Conservation (phyloP, 2,797 vertebrate species). For the Momotus momota region DNA sequence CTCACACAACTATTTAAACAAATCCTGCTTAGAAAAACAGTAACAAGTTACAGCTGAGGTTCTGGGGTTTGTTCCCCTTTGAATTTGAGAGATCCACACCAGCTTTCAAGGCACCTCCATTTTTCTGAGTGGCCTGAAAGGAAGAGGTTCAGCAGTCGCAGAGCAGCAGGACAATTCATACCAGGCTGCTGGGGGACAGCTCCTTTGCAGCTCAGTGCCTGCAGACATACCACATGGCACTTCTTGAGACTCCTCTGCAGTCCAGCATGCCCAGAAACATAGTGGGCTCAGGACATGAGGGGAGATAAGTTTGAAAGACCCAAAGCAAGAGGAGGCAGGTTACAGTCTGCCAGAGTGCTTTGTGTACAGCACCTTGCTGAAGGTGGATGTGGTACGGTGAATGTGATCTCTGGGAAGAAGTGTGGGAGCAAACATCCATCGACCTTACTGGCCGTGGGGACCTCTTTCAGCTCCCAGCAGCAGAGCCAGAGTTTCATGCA, state of each 20-base stretch:
- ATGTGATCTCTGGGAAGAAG: background rate
- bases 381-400: background rate
- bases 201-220: background rate
- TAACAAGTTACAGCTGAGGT: background rate
- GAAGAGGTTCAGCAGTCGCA: background rate
- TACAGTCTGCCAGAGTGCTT: background rate
- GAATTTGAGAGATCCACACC: background rate
- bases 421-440: background rate
- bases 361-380: accelerated
- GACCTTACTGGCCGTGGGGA: accelerated
- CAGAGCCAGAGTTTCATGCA: background rate
- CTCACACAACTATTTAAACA: background rate
- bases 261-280: background rate
- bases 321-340: background rate
- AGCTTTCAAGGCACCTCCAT: background rate
- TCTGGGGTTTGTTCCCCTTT: background rate
- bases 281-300: accelerated
- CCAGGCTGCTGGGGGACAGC: background rate
- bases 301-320: background rate
- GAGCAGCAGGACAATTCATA: accelerated
- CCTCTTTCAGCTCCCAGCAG: background rate
- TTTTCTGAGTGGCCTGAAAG: background rate
- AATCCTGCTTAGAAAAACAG: background rate
- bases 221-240: accelerated
- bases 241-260: background rate